These are phyloP conservation scores for Heliconius congener DNA, from an alignment of 1,140 invertebrate species.

Conservation along the genomic window DNA sequence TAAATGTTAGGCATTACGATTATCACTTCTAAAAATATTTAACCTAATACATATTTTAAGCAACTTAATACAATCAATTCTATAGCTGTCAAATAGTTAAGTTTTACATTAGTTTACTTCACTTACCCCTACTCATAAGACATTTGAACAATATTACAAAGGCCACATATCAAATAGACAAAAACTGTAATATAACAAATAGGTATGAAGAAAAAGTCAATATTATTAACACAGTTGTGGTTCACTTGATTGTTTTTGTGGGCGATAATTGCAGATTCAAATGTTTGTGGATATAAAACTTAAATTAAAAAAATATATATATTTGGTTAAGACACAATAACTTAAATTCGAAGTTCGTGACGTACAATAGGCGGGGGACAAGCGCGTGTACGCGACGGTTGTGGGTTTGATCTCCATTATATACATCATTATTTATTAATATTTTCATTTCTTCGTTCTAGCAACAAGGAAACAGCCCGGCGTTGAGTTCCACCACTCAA, in stretches of 20 bases:
- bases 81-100: background rate
- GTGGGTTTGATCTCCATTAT: no score
- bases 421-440: no score
- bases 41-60: constrained; percentile 16
- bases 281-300: no score
- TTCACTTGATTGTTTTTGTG: no score
- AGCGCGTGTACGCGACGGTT: no score
- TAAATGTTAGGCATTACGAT: background rate
- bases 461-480: no score
- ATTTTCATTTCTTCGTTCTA: no score
- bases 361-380: no score
- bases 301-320: no score
- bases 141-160: constrained; percentile 34
- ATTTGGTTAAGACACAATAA: background rate
- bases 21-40: constrained; percentile 19
- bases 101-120: background rate
- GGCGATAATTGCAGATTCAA: no score
- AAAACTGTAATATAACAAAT: background rate
- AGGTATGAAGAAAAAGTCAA: background rate
- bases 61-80: constrained; percentile 3
- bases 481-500: no score
- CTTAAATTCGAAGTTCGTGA: background rate
- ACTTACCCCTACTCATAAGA: constrained; percentile 40
- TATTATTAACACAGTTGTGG: background rate
- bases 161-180: constrained; percentile 24